Base-by-base conservation (phyloP, 2,113 vertebrate species). In the Pogonocichla stellata region DNA sequence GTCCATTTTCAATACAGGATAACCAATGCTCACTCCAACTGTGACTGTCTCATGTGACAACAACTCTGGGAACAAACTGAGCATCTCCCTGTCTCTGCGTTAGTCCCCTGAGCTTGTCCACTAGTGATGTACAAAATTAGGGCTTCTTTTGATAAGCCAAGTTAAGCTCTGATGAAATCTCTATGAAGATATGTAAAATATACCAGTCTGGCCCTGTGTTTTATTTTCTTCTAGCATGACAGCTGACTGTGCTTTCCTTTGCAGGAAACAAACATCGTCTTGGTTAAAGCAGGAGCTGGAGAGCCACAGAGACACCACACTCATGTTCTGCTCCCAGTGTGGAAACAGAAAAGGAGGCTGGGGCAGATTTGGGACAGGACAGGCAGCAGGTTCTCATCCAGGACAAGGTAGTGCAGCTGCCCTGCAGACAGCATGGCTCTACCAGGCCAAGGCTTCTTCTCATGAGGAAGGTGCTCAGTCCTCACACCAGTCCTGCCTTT, bases 241-340 rank as follows among this genome's bases (percentile, higher is more conserved):
- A 92, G 45, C 61, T 2, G 24, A 84, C 73, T 71, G 47, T 36
- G 53, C 51, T 84, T 92, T 92, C 56, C 69, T 81, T 90, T 53
- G 23, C 60, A 71, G 65, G 61, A 96, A 96, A 86, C 48, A 88
- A 92, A 90, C 71, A 88, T 85, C 74, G 57, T 92, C 40, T 81
- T 72, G 53, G 61, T 85, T 74, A 71, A 87, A 75, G 65, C 60
- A 56, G 47, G 47, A 67, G 43, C 61, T 91, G 53, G 31, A 87
- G 80, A 93, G 79, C 40, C 57, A 90, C 69, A 51, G 79, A 87
- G 47, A 47, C 51, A 71, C 47, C 56, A 71, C 18, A 6, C 8
- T 6, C 72, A 53, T 1, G 8, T 64, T 77, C 54, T 57, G 36
- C 54, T 84, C 51, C 26, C 19, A 19, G 48, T 2, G 3, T 64